Base-by-base conservation (phyloP, 2,113 vertebrate species). In the Neodon shergylaensis region DNA sequence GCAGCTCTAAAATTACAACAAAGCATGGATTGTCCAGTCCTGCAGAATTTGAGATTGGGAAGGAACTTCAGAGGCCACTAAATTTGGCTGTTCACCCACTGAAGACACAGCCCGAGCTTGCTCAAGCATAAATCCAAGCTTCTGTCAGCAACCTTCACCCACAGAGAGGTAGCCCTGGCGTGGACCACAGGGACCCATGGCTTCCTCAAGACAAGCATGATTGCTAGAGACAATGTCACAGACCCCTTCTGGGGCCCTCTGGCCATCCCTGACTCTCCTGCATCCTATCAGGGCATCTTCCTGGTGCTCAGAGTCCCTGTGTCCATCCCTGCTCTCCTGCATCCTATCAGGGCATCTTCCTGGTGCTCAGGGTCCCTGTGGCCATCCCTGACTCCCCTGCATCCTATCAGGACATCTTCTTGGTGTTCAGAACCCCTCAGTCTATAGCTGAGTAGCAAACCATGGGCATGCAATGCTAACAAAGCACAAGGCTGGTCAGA, bases 1-100 rank as follows among this genome's bases (percentile, higher is more conserved):
- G 90, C 17, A n/a, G 93, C 92, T 95, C 95, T 95, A 94, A 97
- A 97, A 97, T 97, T 97, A 97, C 94, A 94, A 72, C 94, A 94
- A 96, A 96, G 95, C 90, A 92, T 95, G 95, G 82, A 96, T 28
- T 92, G 91, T 66, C 90, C 85, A 65, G 78, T 49, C 63, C 63
- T 79, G 49, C 95, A 97, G 92, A 93, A 91, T 89, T 72, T 88
- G 63, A 92, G 92, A 91, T 70, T 79, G 90, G 77, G 94, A 96
- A 94, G 85, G 49, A 77, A 85, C 39, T 91, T 96, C 91, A 58
- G 93, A 95, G 92, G 54, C 74, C 72, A 85, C 58, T 65, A 95
- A 82, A 92, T 92, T 94, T 88, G 92, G 74, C 33, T 90, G 65
- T 90, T 72, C 65, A 93, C 90, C 49, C 58, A 47, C 68, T 24